These are phyloP conservation scores for Notodromas monacha DNA, from an alignment of 2,888 invertebrate species.

Conservation along the genomic window DNA sequence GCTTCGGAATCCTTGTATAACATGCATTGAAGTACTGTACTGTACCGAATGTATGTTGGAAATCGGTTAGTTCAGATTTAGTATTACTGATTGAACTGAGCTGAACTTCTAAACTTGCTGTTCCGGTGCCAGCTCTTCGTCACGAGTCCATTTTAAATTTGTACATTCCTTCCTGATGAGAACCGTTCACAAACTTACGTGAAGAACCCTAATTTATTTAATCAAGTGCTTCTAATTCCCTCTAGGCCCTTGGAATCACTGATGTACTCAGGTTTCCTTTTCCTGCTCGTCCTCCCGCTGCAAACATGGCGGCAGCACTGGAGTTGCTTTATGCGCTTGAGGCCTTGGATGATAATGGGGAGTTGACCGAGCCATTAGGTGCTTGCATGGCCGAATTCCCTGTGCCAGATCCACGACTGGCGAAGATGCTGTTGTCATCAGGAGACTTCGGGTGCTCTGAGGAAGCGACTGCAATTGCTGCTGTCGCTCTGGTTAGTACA, in stretches of 20 bases:
- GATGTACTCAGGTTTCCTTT: slow-evolving; percentile 70
- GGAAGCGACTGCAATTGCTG: slow-evolving; percentile 56
- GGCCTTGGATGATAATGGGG: slow-evolving; percentile 40
- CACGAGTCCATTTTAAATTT: too few relatives aligned
- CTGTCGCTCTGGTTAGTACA: slow-evolving; percentile 78
- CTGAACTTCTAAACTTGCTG: too few relatives aligned
- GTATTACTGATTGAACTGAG: too few relatives aligned
- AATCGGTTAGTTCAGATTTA: too few relatives aligned
- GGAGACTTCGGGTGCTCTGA: slow-evolving; percentile 63
- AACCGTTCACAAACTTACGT: too few relatives aligned
- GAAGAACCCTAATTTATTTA: too few relatives aligned
- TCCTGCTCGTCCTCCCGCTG: slow-evolving; percentile 65
- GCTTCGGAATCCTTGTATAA: too few relatives aligned
- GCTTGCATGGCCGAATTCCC: slow-evolving; percentile 68
- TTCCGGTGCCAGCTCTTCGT: too few relatives aligned
- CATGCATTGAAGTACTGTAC: too few relatives aligned
- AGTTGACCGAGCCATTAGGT: slow-evolving; percentile 42
- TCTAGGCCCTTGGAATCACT: slow-evolving; percentile 75
- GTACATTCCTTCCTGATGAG: too few relatives aligned
- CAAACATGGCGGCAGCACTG: slow-evolving; percentile 43
- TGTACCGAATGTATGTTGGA: too few relatives aligned
- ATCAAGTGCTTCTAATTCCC: too few relatives aligned
- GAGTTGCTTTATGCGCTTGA: slow-evolving; percentile 57
- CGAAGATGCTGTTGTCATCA: slow-evolving; percentile 27
- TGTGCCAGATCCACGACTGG: slow-evolving; percentile 34